These are phyloP conservation scores for Hydrocynus forskahlii DNA, from an alignment of 2,797 vertebrate genomes.

Conservation along the genomic window DNA sequence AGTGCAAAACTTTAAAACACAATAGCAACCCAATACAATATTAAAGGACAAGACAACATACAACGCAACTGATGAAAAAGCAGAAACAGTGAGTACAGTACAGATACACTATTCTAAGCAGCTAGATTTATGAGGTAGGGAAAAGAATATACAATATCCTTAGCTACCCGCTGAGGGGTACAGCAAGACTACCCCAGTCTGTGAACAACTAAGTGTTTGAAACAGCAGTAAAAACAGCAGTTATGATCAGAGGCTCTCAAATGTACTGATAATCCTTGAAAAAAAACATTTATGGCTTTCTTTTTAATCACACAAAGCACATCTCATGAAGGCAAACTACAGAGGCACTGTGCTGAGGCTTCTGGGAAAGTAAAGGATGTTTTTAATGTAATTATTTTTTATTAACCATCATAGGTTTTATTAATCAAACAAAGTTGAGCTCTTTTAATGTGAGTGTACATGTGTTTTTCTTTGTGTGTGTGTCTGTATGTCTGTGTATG, in stretches of 20 bases:
- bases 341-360: slow-evolving; percentile 8
- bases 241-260: slow-evolving; percentile 30
- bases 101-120: too few relatives aligned
- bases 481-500: slow-evolving; percentile 24
- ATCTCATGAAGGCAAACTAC: slow-evolving; percentile 3
- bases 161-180: too few relatives aligned
- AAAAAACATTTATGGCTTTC: slow-evolving; percentile 21
- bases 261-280: slow-evolving; percentile 33
- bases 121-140: too few relatives aligned
- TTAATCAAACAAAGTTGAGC: neutral
- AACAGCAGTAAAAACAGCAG: neutral
- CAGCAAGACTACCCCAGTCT: too few relatives aligned
- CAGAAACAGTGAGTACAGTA: too few relatives aligned
- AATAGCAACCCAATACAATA: too few relatives aligned
- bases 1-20: too few relatives aligned
- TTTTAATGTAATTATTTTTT: neutral
- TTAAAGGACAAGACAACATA: too few relatives aligned
- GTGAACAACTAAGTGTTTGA: neutral
- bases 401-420: neutral
- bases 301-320: slow-evolving; percentile 39
- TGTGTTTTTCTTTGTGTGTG: too few relatives aligned
- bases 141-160: too few relatives aligned
- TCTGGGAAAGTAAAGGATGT: slow-evolving; percentile 18
- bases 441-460: neutral
- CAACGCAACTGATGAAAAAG: too few relatives aligned